Percentiles rank a stretch among this genome's conserved stretches.
These are phyloP conservation scores for Megalonaias nervosa DNA, from an alignment of 1,140 invertebrate genomes.

Conservation along the genomic window DNA sequence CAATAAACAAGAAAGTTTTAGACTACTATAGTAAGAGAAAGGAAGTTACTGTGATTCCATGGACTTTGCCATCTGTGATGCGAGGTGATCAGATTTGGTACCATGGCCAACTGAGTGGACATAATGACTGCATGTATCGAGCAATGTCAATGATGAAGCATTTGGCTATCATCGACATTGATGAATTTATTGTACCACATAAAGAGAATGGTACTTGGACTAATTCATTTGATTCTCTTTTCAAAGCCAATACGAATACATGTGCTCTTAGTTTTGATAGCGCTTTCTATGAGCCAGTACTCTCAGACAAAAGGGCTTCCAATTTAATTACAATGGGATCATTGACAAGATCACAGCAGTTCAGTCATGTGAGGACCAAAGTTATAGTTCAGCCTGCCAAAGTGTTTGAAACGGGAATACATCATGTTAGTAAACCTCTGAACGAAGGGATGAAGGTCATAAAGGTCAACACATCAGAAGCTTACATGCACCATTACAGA, in stretches of 20 bases:
- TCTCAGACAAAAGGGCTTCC: slow-evolving; percentile 3
- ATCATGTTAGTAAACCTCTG: slow-evolving; percentile 66
- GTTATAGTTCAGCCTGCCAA: slow-evolving; percentile 59
- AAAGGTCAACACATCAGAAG: slow-evolving; percentile 76
- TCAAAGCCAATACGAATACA: slow-evolving; percentile 37
- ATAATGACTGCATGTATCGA: slow-evolving; percentile 69
- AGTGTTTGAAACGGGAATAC: slow-evolving; percentile 70
- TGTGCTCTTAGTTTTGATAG: slow-evolving; percentile 63
- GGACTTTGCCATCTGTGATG: slow-evolving; percentile 54
- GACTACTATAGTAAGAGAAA: slow-evolving; percentile 51
- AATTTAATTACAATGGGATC: slow-evolving; percentile 29
- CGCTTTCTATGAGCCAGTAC: slow-evolving; percentile 62
- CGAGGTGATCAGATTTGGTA: slow-evolving; percentile 60
- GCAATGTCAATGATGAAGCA: slow-evolving; percentile 56
- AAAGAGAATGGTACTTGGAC: slow-evolving; percentile 43
- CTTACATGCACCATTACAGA: slow-evolving; percentile 92
- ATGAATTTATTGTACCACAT: slow-evolving; percentile 69
- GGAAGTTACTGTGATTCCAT: slow-evolving; percentile 55
- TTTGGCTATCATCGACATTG: slow-evolving; percentile 67
- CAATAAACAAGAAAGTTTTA: slow-evolving; percentile 48
- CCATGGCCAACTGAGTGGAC: slow-evolving; percentile 65
- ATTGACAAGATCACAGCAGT: slow-evolving; percentile 29
- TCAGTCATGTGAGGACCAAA: slow-evolving; percentile 63
- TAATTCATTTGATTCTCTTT: slow-evolving; percentile 25
- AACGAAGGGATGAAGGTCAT: slow-evolving; percentile 44